Percentiles rank a stretch among this genome's conserved stretches.
Conservation (phyloP, 1,140 invertebrate species). For the Panulirus ornatus region DNA sequence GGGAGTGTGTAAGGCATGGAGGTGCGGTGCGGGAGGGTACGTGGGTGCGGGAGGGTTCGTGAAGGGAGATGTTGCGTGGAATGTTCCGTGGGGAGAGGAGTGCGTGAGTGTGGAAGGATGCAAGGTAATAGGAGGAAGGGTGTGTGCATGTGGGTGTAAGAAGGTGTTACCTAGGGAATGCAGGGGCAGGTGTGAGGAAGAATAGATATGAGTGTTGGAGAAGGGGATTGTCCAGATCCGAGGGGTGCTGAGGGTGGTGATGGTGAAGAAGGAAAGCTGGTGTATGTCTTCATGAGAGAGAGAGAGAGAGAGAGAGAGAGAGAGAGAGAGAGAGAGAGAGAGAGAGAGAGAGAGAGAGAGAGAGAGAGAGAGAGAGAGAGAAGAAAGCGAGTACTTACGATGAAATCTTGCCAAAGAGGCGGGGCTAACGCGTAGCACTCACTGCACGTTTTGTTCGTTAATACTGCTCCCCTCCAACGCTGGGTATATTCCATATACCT, state of each 20-base stretch:
- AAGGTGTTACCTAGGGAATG: background rate
- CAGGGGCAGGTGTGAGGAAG: background rate
- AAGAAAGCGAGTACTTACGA: too few relatives aligned
- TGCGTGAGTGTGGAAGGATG: background rate
- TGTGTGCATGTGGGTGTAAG: background rate
- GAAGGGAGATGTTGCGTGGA: too few relatives aligned
- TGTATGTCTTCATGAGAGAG: background rate
- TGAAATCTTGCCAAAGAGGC: too few relatives aligned
- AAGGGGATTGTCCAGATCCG: background rate
- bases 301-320: slow-evolving; percentile 13
- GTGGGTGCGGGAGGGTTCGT: background rate
- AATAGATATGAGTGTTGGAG: background rate
- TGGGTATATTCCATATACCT: too few relatives aligned
- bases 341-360: slow-evolving; percentile 43
- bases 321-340: slow-evolving; percentile 11
- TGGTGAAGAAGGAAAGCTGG: background rate
- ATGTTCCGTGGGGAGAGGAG: background rate
- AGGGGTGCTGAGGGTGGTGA: background rate
- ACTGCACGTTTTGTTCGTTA: too few relatives aligned
- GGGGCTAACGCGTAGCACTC: too few relatives aligned
- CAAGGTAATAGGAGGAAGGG: background rate
- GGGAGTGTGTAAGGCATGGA: background rate
- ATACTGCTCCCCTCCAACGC: too few relatives aligned
- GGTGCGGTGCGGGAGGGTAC: background rate
- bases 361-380: slow-evolving; percentile 3